A percentile compares a stretch with the other conserved stretches of the same genome.
These are phyloP conservation scores for Sander vitreus DNA, from an alignment of 2,113 vertebrate species.

Conservation along the genomic window DNA sequence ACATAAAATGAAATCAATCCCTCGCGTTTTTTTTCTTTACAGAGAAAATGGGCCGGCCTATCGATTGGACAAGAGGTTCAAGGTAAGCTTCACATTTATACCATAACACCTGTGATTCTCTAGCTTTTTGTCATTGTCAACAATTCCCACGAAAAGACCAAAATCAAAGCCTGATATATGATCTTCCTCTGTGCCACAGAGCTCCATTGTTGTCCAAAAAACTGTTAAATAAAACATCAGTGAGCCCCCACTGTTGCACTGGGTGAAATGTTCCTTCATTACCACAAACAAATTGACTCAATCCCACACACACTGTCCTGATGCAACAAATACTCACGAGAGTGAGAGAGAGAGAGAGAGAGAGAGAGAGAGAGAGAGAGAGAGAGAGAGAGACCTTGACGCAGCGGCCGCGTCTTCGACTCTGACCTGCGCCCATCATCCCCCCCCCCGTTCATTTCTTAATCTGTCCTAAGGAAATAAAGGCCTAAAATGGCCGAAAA, in stretches of 20 bases:
- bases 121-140: neutral
- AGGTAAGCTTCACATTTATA: constrained; percentile 82
- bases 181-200: neutral
- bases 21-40: constrained; percentile 51
- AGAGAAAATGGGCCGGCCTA: constrained; percentile 98
- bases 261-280: neutral
- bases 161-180: neutral
- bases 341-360: too few species aligned
- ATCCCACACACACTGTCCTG: neutral
- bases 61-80: constrained; percentile 95
- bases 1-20: neutral
- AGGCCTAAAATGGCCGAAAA: too few species aligned
- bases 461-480: too few species aligned
- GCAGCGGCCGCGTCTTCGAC: too few species aligned
- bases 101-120: neutral
- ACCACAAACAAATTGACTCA: neutral
- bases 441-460: too few species aligned
- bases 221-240: neutral
- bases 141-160: neutral
- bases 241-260: neutral
- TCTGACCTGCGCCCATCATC: too few species aligned
- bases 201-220: too few species aligned
- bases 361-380: too few species aligned
- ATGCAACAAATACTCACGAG: neutral
- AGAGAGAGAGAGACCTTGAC: too few species aligned